Conservation (phyloP, 2,113 vertebrate species). For the Falco punctatus region DNA sequence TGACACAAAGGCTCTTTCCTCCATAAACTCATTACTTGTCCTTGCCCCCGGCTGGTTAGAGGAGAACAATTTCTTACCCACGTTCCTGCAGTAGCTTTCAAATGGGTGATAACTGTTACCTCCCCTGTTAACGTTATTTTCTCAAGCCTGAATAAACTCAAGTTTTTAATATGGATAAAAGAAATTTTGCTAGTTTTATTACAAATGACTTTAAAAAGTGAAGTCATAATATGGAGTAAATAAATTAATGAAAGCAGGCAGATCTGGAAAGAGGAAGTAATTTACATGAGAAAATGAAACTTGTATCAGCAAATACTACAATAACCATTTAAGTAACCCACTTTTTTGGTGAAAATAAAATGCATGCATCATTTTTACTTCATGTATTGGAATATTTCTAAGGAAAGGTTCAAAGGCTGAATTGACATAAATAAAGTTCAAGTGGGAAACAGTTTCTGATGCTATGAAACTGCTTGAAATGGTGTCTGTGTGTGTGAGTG, state of each 20-base stretch:
- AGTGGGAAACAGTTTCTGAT: not conserved
- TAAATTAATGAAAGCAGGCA: not conserved
- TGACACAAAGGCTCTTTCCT: not conserved
- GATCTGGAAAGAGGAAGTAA: not conserved
- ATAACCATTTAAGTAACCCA: not conserved
- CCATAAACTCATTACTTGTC: not conserved
- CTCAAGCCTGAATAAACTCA: not conserved
- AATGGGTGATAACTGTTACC: not conserved
- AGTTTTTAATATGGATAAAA: not conserved
- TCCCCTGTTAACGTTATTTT: not conserved
- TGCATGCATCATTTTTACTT: not conserved
- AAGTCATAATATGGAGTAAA: not conserved
- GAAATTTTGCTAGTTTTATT: not conserved
- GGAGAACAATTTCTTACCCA: not conserved
- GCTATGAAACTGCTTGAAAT: not conserved
- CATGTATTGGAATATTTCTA: not conserved
- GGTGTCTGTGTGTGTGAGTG: too few species aligned
- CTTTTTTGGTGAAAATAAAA: not conserved
- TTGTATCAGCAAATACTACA: not conserved
- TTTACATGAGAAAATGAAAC: not conserved
- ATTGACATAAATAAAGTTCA: not conserved
- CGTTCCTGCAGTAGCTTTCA: not conserved
- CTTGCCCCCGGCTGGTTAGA: not conserved
- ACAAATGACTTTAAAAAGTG: not conserved
- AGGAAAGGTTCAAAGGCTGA: not conserved